Conservation (phyloP, 2,888 invertebrate genomes). For the Hirudinaria manillensis region DNA sequence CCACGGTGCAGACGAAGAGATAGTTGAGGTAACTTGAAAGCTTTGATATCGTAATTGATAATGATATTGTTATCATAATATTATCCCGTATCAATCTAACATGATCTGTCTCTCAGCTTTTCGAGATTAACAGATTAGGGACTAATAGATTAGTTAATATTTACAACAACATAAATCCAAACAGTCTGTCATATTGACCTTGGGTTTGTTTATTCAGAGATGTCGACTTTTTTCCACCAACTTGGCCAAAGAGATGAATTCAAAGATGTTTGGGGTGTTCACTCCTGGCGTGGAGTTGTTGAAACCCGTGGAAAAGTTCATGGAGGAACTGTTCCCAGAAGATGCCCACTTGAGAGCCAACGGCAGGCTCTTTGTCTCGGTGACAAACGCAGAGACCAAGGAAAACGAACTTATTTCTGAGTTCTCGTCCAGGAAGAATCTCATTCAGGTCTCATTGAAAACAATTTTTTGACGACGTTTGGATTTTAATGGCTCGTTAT, state of each 20-base stretch:
- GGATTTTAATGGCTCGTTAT: neutral
- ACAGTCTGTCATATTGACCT: too few relatives aligned
- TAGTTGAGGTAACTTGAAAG: neutral
- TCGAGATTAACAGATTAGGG: neutral
- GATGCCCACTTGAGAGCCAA: constrained; percentile 13
- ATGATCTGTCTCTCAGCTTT: too few relatives aligned
- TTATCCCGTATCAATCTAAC: too few relatives aligned
- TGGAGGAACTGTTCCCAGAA: neutral
- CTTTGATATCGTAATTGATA: too few relatives aligned
- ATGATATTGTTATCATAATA: too few relatives aligned
- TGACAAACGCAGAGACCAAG: constrained; percentile 11
- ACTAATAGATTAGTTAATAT: neutral
- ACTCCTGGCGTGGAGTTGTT: constrained; percentile 11
- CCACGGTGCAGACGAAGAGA: constrained; percentile 7
- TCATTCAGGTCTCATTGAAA: neutral
- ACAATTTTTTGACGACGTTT: neutral
- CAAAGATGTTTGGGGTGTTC: constrained; percentile 16
- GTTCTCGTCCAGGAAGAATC: constrained; percentile 1
- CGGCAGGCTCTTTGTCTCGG: constrained; percentile 19
- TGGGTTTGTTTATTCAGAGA: neutral
- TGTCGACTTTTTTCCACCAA: neutral
- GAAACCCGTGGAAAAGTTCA: constrained; percentile 1
- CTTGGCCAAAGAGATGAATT: constrained; percentile 14
- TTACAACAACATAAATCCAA: neutral
- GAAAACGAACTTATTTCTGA: constrained; percentile 16